phyloP scores from a whole-genome alignment of 1,140 invertebrate genomes.

The Calosoma granatense region DNA sequence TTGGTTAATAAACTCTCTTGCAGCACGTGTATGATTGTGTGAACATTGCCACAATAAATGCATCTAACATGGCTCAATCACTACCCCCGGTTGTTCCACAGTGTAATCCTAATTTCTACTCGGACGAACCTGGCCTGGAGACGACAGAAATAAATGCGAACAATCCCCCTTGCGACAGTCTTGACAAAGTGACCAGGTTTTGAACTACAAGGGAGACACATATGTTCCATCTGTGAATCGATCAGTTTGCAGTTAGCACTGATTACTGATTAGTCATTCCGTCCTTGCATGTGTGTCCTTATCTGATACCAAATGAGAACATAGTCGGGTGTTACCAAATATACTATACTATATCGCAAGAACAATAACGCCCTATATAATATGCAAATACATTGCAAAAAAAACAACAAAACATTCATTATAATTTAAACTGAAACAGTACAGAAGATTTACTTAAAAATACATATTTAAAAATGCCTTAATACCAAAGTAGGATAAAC shows the following conservation, averaged over 20 bases:
- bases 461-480: too few species aligned
- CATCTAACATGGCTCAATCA: slow-evolving; percentile 15
- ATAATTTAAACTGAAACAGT: too few species aligned
- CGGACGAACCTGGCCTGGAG: slow-evolving; percentile 3
- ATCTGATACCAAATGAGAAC: too few species aligned
- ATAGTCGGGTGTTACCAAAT: too few species aligned
- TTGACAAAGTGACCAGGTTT: slow-evolving; percentile 32
- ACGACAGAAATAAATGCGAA: slow-evolving; percentile 24
- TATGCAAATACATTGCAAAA: too few species aligned
- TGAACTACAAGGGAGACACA: slow-evolving; percentile 13
- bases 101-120: background rate
- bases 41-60: slow-evolving; percentile 30
- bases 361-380: too few species aligned
- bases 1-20: too few species aligned
- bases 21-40: slow-evolving; percentile 33
- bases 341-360: too few species aligned
- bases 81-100: background rate
- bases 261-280: slow-evolving; percentile 14
- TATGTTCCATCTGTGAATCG: background rate
- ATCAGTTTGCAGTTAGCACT: background rate
- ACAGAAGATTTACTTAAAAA: too few species aligned
- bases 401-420: too few species aligned
- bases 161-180: slow-evolving; percentile 18
- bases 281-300: slow-evolving; percentile 10
- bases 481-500: too few species aligned